Evolutionary conservation across 2,888 invertebrate genomes (phyloP), one percentile per base, ranked within the genome.

Genomic region (Chloromyia formosa): DNA sequence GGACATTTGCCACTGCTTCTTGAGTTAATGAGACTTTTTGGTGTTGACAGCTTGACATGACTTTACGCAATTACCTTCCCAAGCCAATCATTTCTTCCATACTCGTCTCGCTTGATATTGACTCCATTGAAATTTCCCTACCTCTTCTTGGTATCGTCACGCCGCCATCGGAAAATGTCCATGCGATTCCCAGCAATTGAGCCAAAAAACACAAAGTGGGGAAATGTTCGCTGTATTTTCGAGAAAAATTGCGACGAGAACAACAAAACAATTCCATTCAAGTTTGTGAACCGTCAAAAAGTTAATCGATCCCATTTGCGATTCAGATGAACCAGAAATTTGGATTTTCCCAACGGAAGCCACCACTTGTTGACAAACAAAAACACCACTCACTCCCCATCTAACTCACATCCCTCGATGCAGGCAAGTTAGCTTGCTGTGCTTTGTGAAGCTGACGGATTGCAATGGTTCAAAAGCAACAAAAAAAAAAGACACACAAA

Each of bases 301-400:
- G 71, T 58, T 71, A 71, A 71, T 71, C 71, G 71, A 71, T 71
- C 23, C 56, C 71, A 58, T 71, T 71, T 40, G 71, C 56, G 56
- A 71, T 71, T 40, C 71, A 56, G 58, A 71, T 71, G 71, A 71
- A 58, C 58, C 71, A 56, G 71, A 71, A 58, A 40, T 40, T 71
- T 40, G 58, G 58, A 71, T 71, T 71, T 71, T 71, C 71, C 71
- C 71, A 58, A 71, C 71, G 71, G 71, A 71, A 56, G 73, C 62
- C 53, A 69, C 76, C 76, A 75, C 76, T 76, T 76, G 76, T 76
- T 76, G 76, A 76, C 76, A 76, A 76, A 76, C 75, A 58, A 23
- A 27, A 66, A 61, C 61, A 35, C 20, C 12, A 12, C 49, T 49
- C 12, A 49, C 49, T 5, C 49, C 49, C 49, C 7, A 35, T 35